Evolutionary conservation across 2,113 vertebrate genomes (phyloP).

Genomic region (Felis chaus): DNA sequence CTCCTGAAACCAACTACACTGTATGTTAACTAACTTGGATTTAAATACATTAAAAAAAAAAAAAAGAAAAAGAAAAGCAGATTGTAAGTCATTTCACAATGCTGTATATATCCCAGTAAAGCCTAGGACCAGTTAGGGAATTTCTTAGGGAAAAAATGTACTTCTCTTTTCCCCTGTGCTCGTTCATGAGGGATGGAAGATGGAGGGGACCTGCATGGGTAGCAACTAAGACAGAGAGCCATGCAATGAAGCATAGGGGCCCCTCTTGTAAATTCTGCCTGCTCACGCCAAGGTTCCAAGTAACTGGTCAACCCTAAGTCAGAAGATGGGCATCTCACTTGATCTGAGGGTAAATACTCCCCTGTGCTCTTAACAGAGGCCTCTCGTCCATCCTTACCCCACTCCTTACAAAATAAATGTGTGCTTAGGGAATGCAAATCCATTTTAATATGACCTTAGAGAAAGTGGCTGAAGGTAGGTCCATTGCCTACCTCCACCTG

Average conservation of each 20-base stretch:
- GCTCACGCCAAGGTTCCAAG: background rate
- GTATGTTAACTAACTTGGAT: no score
- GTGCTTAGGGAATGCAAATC: background rate
- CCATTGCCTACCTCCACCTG: no score
- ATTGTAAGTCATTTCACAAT: background rate
- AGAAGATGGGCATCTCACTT: background rate
- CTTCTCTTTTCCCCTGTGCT: background rate
- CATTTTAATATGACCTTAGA: background rate
- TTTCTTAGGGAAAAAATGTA: background rate
- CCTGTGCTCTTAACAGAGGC: no score
- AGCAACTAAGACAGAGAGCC: background rate
- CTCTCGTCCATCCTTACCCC: background rate
- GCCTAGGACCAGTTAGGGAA: background rate
- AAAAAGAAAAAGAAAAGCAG: background rate
- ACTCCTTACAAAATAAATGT: background rate
- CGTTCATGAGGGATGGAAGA: background rate
- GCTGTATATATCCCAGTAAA: background rate
- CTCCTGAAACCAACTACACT: no score
- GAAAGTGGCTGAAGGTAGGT: background rate
- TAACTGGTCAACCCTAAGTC: background rate
- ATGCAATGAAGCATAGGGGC: fast-evolving
- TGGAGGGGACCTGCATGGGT: fast-evolving
- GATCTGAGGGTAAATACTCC: background rate
- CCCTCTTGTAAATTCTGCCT: background rate
- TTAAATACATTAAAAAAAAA: no score